Percentiles rank a stretch among this genome's conserved stretches.
phyloP scores from a whole-genome alignment of 2,113 vertebrate species.

The Solenodon paradoxus region DNA sequence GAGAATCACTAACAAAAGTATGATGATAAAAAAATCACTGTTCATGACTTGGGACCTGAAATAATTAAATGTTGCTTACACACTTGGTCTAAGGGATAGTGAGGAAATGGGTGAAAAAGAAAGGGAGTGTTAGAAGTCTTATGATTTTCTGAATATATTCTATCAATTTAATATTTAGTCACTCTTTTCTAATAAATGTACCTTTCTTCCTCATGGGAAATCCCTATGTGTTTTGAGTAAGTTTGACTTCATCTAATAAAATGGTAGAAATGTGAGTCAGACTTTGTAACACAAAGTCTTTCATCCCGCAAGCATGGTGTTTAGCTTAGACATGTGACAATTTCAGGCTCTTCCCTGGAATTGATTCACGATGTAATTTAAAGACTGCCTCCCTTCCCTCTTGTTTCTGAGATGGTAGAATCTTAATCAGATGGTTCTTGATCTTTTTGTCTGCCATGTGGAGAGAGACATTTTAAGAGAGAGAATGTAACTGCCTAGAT shows the following conservation, averaged over 20 bases:
- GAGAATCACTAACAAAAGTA: not conserved
- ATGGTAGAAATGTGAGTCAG: not conserved
- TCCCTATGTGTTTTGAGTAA: not conserved
- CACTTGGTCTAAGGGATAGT: not conserved
- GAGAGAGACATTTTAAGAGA: not conserved
- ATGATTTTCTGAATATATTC: not conserved
- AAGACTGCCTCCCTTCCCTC: not conserved
- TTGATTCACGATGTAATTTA: not conserved
- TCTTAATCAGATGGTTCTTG: not conserved
- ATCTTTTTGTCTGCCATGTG: not conserved
- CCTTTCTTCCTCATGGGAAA: not conserved
- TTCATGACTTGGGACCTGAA: not conserved
- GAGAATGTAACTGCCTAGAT: not conserved
- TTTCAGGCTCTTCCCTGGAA: not conserved
- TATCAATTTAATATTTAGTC: not conserved
- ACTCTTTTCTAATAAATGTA: not conserved
- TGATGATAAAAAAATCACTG: not conserved
- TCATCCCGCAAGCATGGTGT: not conserved
- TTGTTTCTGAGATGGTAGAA: not conserved
- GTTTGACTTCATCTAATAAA: not conserved
- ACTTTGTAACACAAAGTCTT: not conserved
- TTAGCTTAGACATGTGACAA: not conserved
- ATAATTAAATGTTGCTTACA: not conserved
- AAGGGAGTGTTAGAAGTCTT: not conserved
- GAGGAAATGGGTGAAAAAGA: not conserved